Conservation (phyloP, 2,797 vertebrate species). For the Onychomys torridus region DNA sequence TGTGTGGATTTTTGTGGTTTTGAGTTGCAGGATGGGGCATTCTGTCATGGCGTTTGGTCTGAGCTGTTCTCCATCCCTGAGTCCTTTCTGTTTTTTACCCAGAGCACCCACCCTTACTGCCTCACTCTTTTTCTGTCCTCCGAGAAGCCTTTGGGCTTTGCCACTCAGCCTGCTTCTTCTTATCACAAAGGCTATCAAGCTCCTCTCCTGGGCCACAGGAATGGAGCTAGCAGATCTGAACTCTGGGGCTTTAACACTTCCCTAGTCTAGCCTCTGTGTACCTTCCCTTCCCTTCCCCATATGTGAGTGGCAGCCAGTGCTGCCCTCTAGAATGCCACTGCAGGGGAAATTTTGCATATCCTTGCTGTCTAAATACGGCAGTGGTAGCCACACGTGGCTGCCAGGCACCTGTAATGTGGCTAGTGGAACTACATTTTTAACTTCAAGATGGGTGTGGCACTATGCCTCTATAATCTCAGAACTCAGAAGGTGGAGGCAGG, state of each 20-base stretch:
- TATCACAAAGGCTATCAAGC: neutral
- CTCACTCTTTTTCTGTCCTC: neutral
- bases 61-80: neutral
- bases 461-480: neutral
- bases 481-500: neutral
- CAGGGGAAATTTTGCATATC: rapidly evolving
- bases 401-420: neutral
- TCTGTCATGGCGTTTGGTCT: neutral
- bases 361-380: no score
- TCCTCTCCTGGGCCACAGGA: rapidly evolving
- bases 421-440: neutral
- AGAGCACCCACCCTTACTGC: neutral
- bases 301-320: neutral
- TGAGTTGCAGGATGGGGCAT: neutral
- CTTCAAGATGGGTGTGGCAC: neutral
- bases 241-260: neutral
- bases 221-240: neutral
- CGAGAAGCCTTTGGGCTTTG: neutral
- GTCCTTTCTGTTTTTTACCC: neutral
- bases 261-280: neutral
- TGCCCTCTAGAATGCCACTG: neutral
- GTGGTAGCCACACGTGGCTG: neutral
- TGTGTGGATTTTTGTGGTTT: neutral
- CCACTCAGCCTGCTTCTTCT: neutral
- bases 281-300: neutral